Conservation (phyloP, 2,797 vertebrate species). For the Scolopax rusticola region DNA sequence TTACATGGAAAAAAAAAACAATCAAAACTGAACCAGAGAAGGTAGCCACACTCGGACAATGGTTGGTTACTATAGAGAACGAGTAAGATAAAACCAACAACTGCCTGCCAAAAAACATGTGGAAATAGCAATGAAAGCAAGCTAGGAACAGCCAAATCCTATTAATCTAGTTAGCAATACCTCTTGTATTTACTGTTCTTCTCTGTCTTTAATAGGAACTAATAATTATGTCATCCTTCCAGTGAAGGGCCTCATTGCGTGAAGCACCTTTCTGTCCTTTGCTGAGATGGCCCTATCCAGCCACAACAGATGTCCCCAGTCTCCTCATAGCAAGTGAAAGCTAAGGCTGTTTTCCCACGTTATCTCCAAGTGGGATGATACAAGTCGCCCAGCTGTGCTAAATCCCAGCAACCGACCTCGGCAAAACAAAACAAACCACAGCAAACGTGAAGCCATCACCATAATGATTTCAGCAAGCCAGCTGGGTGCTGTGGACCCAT, state of each 20-base stretch:
- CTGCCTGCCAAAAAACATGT: neutral
- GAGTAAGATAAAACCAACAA: neutral
- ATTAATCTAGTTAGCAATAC: neutral
- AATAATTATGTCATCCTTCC: neutral
- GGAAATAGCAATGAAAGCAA: neutral
- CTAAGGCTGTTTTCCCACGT: neutral
- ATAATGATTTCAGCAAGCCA: accelerated
- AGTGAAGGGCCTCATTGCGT: neutral
- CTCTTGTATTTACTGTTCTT: neutral
- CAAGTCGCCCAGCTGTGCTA: neutral
- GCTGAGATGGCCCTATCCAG: neutral
- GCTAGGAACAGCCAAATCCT: neutral
- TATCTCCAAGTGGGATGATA: conserved; percentile 14
- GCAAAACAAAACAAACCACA: conserved; percentile 37
- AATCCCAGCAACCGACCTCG: conserved; percentile 24
- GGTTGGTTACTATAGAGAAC: neutral
- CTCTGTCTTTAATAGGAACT: neutral
- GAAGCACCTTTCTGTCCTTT: neutral
- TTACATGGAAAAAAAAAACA: neutral
- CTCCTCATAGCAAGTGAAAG: neutral
- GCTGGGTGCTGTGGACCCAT: neutral
- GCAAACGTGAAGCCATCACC: neutral
- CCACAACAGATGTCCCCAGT: neutral
- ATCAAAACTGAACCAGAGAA: neutral
- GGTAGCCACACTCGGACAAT: neutral